phyloP scores from a whole-genome alignment of 2,888 invertebrate genomes.

The Griposia aprilina region DNA sequence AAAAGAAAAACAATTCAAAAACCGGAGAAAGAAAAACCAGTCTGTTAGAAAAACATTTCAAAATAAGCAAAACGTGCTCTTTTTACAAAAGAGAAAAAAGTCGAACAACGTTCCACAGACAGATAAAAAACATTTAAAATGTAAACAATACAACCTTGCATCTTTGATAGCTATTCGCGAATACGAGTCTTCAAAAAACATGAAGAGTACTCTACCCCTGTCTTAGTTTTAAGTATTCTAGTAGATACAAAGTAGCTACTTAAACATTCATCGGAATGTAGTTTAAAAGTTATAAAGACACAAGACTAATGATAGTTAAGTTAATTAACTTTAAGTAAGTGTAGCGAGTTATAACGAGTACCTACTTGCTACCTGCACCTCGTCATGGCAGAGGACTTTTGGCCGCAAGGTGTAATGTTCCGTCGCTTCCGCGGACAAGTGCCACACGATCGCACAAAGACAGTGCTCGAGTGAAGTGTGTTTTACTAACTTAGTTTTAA shows the following conservation, averaged over 20 bases:
- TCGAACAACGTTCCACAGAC: conserved; percentile 21
- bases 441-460: too few species aligned
- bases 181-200: conserved; percentile 43
- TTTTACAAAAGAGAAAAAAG: conserved; percentile 45
- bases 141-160: conserved; percentile 52
- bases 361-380: too few species aligned
- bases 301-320: conserved; percentile 24
- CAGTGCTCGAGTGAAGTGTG: too few species aligned
- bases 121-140: conserved; percentile 44
- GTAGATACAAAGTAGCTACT: conserved; percentile 39
- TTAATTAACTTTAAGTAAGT: conserved; percentile 23
- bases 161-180: conserved; percentile 46
- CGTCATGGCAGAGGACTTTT: too few species aligned
- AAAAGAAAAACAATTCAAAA: background rate
- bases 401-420: too few species aligned
- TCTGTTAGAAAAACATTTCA: conserved; percentile 19
- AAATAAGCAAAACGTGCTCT: conserved; percentile 44
- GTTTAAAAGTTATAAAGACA: conserved; percentile 13
- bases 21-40: conserved; percentile 8
- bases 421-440: too few species aligned
- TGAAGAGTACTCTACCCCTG: conserved; percentile 20
- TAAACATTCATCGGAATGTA: conserved; percentile 31
- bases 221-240: conserved; percentile 44
- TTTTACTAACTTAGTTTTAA: too few species aligned
- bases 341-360: too few species aligned